A percentile compares a stretch with the other conserved stretches of the same genome.
These are phyloP conservation scores for Melipona bicolor DNA, from an alignment of 2,888 invertebrate species.

Conservation along the genomic window DNA sequence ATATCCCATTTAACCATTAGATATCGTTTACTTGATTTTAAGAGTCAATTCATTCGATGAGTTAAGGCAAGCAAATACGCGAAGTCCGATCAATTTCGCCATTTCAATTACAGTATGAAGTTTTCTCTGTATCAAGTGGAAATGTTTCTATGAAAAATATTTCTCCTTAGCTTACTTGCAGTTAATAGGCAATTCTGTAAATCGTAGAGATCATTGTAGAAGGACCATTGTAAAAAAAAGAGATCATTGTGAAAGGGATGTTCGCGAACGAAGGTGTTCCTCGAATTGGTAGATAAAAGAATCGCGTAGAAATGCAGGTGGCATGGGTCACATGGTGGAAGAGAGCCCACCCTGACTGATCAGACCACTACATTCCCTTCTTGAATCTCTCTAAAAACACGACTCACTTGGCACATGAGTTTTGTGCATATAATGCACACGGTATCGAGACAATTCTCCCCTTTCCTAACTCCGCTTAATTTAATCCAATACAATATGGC, in stretches of 20 bases:
- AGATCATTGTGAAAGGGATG: not conserved
- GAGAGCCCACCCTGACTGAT: conserved; percentile 59
- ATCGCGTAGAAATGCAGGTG: conserved; percentile 76
- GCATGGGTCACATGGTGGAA: conserved; percentile 79
- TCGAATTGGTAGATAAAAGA: conserved; percentile 48
- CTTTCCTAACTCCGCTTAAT: conserved; percentile 75
- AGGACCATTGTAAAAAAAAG: not conserved
- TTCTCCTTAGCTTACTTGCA: not conserved
- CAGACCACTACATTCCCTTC: conserved; percentile 28
- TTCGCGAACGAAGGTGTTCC: not conserved
- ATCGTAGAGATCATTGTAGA: not conserved
- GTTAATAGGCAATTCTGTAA: not conserved
- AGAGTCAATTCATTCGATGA: conserved; percentile 69
- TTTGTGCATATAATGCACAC: conserved; percentile 77
- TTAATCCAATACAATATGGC: conserved; percentile 84
- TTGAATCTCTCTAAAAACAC: conserved; percentile 71
- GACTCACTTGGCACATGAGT: conserved; percentile 83
- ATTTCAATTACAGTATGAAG: not conserved
- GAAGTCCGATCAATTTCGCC: not conserved
- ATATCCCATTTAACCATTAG: conserved; percentile 72
- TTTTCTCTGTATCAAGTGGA: too few species aligned
- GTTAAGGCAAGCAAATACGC: conserved; percentile 24
- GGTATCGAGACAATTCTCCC: conserved; percentile 71
- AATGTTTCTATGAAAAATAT: not conserved
- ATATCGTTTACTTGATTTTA: conserved; percentile 77